Base-by-base conservation (phyloP, 2,797 vertebrate species). In the Distichodus sexfasciatus region DNA sequence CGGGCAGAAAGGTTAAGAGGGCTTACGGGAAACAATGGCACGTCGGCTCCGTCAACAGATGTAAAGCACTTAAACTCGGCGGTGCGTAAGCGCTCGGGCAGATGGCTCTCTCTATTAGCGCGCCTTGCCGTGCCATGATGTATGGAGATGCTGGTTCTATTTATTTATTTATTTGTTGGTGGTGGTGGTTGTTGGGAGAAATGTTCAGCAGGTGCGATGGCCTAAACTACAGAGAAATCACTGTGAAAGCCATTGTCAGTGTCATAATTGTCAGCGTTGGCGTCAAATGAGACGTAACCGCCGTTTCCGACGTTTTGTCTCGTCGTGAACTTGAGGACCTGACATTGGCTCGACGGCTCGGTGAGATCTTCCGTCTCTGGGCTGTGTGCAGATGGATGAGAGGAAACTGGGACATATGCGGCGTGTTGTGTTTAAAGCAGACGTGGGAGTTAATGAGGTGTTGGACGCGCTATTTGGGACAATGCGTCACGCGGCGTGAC, bases 41-140 rank as follows among this genome's bases (percentile, higher is more conserved):
- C 82, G 82, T 83, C 77, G 81, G 82, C 87, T 89, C 84, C 81
- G 89, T 91, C 85, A 88, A 87, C 90, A 89, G 88, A 91, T 90
- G 90, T 88, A 87, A 79, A 75, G 83, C 85, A 85, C 89, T 90
- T 87, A 86, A 86, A 85, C 85, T 89, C 82, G 84, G 88, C 89
- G 88, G 87, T 79, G 88, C 89, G 82, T 85, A 83, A 81, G 82
- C 85, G 76, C 83, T 86, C 82, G 79, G 85, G 87, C 90, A 92
- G 90, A 91, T 92, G 91, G 88, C 68, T 79, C 79, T 76, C 86
- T 88, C 88, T 88, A 91, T 92, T 90, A 90, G 84, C 82, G 84
- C 78, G 82, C 82, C 87, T 87, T 86, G 86, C 81, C 81, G 86
- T 81, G 87, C 85, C 82, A 79, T 88, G 88, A 91, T 86, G 85